Evolutionary conservation across 2,113 vertebrate genomes (phyloP).

Genomic region (Garra rufa): DNA sequence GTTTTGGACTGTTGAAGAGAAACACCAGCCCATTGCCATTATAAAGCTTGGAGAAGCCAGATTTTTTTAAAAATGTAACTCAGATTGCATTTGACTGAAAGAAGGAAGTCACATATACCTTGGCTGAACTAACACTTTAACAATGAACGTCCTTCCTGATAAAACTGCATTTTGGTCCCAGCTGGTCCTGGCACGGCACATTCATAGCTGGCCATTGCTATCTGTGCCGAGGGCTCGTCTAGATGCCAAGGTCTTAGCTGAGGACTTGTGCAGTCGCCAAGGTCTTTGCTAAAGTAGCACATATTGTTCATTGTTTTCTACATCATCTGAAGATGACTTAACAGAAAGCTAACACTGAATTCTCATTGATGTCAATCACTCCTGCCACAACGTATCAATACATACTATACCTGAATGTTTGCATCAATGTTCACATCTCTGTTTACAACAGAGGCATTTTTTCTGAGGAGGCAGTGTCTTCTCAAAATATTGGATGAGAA

Average conservation of each 20-base stretch:
- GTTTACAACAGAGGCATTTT: background rate
- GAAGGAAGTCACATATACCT: no score
- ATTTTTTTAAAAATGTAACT: no score
- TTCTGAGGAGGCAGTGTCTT: no score
- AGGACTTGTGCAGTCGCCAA: background rate
- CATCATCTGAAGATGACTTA: background rate
- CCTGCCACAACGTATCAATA: background rate
- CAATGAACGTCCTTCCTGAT: background rate
- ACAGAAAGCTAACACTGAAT: background rate
- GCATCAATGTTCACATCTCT: background rate
- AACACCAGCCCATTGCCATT: no score
- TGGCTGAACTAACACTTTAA: no score
- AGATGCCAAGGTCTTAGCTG: background rate
- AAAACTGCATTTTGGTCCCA: background rate
- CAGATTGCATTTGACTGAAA: no score
- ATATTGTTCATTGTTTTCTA: background rate
- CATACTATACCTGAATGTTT: background rate
- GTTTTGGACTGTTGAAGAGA: no score
- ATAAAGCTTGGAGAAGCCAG: no score
- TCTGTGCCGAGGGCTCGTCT: background rate
- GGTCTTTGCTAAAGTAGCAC: background rate
- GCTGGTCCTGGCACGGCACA: background rate
- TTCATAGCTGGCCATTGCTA: background rate
- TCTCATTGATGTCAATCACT: background rate
- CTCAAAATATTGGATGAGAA: no score